Conservation (phyloP, 1,140 invertebrate genomes). For the Frieseomelitta varia region DNA sequence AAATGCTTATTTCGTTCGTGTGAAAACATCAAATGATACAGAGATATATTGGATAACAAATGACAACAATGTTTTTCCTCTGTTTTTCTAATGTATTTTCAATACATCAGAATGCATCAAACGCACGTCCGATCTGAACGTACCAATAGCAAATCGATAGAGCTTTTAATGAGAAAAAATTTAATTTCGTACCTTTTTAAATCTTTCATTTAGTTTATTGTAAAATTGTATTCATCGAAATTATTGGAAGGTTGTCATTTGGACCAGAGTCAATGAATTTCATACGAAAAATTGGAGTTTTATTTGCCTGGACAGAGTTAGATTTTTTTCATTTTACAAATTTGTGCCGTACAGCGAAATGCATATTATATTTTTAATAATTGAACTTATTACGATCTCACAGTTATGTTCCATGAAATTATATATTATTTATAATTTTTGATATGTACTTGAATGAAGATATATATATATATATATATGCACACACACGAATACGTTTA, state of each 20-base stretch:
- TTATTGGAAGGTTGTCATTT: not conserved
- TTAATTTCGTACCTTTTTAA: not conserved
- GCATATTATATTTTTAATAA: not conserved
- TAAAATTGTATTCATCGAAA: not conserved
- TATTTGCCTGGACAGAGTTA: no score
- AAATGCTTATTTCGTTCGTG: not conserved
- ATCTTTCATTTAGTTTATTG: not conserved
- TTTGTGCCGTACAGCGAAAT: not conserved
- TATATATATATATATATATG: no score
- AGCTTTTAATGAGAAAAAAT: not conserved
- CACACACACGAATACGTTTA: not conserved
- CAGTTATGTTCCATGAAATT: not conserved
- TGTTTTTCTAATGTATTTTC: slow-evolving; percentile 21
- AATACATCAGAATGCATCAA: slow-evolving; percentile 19
- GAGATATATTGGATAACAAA: slow-evolving; percentile 8
- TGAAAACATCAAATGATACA: not conserved
- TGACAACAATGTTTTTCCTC: not conserved
- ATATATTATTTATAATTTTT: not conserved
- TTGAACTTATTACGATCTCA: not conserved
- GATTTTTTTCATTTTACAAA: no score
- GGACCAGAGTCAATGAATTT: not conserved
- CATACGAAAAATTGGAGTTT: not conserved
- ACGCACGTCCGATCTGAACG: not conserved
- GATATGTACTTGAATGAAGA: not conserved
- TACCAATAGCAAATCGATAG: not conserved